A percentile compares a stretch with the other conserved stretches of the same genome.
These are phyloP conservation scores for Plecturocebus donacophilus DNA, from an alignment of 2,113 vertebrate genomes.

Conservation along the genomic window DNA sequence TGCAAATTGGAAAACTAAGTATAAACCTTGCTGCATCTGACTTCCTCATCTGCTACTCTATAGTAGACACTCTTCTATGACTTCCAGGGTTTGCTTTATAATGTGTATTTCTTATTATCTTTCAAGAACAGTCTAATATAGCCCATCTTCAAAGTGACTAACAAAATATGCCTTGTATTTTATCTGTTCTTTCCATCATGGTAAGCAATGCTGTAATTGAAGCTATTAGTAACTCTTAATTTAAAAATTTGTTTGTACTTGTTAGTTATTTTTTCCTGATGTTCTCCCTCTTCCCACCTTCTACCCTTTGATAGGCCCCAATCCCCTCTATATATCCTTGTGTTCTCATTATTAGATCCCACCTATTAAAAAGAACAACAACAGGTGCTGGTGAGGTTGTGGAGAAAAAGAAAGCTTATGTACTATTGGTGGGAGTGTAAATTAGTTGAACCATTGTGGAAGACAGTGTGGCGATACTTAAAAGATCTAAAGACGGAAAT, in stretches of 20 bases:
- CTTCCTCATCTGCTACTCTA: neutral
- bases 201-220: neutral
- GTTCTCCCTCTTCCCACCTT: too few species aligned
- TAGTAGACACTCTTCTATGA: neutral
- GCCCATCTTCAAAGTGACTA: neutral
- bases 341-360: too few species aligned
- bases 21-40: neutral
- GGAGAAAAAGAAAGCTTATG: too few species aligned
- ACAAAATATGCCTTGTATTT: neutral
- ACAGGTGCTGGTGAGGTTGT: too few species aligned
- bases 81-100: neutral
- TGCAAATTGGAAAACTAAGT: neutral
- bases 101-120: neutral
- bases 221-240: neutral
- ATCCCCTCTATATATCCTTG: too few species aligned
- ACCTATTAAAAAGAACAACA: too few species aligned
- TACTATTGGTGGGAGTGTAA: too few species aligned
- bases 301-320: too few species aligned
- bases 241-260: neutral
- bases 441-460: too few species aligned
- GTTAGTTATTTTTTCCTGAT: too few species aligned
- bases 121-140: neutral
- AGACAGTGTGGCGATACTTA: too few species aligned
- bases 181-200: neutral
- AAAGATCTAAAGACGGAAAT: too few species aligned